These are phyloP conservation scores for Tolmerus cingulatus DNA, from an alignment of 2,888 invertebrate species.

Conservation along the genomic window DNA sequence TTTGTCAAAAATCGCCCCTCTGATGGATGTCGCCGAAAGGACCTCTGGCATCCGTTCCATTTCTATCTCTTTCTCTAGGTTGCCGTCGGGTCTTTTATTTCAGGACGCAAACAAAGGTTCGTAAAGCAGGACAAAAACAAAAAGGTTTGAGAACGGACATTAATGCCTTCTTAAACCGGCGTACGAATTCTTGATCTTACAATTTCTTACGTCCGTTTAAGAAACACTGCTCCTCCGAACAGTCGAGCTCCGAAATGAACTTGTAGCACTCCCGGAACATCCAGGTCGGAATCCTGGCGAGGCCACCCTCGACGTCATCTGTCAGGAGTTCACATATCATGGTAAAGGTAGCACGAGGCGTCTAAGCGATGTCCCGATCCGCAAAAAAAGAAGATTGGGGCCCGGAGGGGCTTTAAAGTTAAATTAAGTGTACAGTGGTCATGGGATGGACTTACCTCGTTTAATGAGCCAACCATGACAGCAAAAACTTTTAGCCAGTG, in stretches of 20 bases:
- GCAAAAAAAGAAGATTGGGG: neutral
- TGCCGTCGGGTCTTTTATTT: slow-evolving; percentile 49
- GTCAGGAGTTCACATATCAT: slow-evolving; percentile 82
- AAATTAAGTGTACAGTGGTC: slow-evolving; percentile 18
- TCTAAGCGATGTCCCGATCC: neutral
- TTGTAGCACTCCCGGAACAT: slow-evolving; percentile 71
- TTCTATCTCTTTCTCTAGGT: slow-evolving; percentile 49
- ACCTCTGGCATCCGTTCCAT: slow-evolving; percentile 51
- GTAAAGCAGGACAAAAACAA: neutral
- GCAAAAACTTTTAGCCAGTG: slow-evolving; percentile 79
- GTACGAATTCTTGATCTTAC: slow-evolving; percentile 49
- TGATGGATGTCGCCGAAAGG: slow-evolving; percentile 50
- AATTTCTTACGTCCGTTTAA: slow-evolving; percentile 51
- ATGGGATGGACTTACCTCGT: slow-evolving; percentile 65
- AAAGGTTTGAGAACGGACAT: neutral
- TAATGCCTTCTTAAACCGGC: neutral
- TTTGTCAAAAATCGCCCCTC: slow-evolving; percentile 50
- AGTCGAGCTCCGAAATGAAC: slow-evolving; percentile 68
- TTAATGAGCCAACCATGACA: slow-evolving; percentile 74
- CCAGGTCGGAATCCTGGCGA: slow-evolving; percentile 74
- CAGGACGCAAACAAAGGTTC: neutral
- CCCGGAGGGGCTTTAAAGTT: neutral
- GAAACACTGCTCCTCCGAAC: slow-evolving; percentile 51
- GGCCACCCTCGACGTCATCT: slow-evolving; percentile 84
- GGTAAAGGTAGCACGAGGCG: slow-evolving; percentile 72